Base-by-base conservation (phyloP, 2,113 vertebrate genomes). In the Excalfactoria chinensis region DNA sequence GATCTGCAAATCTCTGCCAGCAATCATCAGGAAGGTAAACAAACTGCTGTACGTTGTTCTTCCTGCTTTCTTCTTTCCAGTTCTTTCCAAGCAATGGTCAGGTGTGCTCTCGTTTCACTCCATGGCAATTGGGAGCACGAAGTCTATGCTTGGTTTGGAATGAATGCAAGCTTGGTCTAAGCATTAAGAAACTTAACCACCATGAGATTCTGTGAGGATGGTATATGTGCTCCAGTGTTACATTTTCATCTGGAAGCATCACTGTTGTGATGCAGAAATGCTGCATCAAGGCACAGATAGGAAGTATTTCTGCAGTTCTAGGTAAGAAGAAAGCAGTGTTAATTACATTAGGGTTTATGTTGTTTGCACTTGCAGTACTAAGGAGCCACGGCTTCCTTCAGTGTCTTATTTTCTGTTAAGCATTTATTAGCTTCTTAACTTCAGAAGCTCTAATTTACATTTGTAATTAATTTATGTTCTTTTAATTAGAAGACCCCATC, bases 381-480 rank as follows among this genome's bases (percentile, higher is more conserved):
- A 63, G 22, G 58, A 69, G 51, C 90, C 67, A 2, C 64, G 46
- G 19, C 46, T 81, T 82, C 71, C 46, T 60, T 44, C 46, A 11
- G 8, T 53, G 26, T 76, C 55, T 21, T 48, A 1, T 41, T 48
- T 44, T 60, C 35, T 3, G 19, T 35, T 82, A 60, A 94, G 23
- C n/a, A 62, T 78, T 56, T 60, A 51, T 68, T 91, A 78, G 41
- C 78, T 86, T 76, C 41, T 9, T 16, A 25, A 67, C 78, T 72
- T 74, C 63, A 76, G 69, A 46, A 81, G 46, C 79, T 87, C 64
- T 86, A 73, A 91, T 80, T 94, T 88, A 81, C 84, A 55, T n/a
- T 84, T 71, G 14, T 55, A 93, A 86, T 59, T 55, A 93, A 86
- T 59, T 46, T 69, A 16, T 62, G 9, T 67, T 62, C 12, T 41